Conservation (phyloP, 2,797 vertebrate species). For the Microtus agrestis region DNA sequence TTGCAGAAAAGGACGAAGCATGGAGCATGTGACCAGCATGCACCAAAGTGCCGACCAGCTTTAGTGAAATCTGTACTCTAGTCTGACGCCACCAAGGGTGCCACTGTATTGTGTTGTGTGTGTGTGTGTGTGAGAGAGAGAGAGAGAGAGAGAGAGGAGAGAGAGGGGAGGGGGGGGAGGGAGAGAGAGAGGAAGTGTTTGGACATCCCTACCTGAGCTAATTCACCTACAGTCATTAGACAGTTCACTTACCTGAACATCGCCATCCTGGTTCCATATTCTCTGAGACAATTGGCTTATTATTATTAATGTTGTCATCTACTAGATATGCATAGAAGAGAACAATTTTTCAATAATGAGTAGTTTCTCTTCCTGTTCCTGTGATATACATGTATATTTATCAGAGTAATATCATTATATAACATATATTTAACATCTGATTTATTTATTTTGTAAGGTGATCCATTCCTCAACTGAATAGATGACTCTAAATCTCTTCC, state of each 20-base stretch:
- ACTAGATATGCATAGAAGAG: not conserved
- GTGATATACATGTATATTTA: not conserved
- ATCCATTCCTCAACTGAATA: not conserved
- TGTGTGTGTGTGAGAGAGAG: too few species aligned
- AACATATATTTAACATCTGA: not conserved
- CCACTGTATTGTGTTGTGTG: too few species aligned
- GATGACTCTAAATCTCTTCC: not conserved
- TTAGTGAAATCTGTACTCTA: not conserved
- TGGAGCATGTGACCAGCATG: too few species aligned
- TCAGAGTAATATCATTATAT: not conserved
- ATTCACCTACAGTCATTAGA: not conserved
- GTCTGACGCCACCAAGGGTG: not conserved
- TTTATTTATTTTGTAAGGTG: not conserved
- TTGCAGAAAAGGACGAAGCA: not conserved
- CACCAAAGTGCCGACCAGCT: too few species aligned
- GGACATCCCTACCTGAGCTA: not conserved
- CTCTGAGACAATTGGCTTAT: not conserved
- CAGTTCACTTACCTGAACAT: not conserved
- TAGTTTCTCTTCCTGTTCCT: not conserved
- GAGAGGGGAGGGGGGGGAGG: too few species aligned
- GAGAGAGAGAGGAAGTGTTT: not conserved
- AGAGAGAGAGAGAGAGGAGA: too few species aligned
- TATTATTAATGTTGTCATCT: not conserved
- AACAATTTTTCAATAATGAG: not conserved
- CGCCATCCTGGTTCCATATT: not conserved